Evolutionary conservation across 2,888 invertebrate genomes (phyloP), one percentile per base, ranked within the genome.

Genomic region (Adelphocoris suturalis): DNA sequence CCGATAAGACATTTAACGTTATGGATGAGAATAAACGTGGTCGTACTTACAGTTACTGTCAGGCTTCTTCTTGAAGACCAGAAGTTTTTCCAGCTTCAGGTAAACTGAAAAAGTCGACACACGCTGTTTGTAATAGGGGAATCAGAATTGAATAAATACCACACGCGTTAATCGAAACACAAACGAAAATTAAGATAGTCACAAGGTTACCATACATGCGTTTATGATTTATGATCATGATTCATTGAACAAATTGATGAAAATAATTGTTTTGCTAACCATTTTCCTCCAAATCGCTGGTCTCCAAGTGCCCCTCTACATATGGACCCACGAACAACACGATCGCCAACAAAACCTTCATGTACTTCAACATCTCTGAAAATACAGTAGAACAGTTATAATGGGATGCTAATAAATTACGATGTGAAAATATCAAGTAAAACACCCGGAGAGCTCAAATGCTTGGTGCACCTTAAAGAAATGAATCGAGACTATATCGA

Each of bases 231-330:
- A 37, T 37, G 37, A 37, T 37, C 37, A 37, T 4, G 37, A n/a
- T 37, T 37, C 7, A 37, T 37, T 37, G 7, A 37, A 7, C 7
- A 37, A 2, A 37, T 37, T 4, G 37, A 37, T 37, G 37, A 37
- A 37, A 37, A 37, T 37, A 4, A 2, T 37, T 37, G 37, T 37
- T 23, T 23, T 78, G 16, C 86, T 86, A 9, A 86, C 86, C 47
- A 19, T n/a, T 75, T 0, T 86, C 86, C 23, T 86, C 86, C 19
- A 86, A 75, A 47, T 86, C 86, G 75, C 75, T 75, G 13, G 86
- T 86, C 68, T 85, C 75, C 27, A 85, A 14, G 12, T 85, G 61
- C 11, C 27, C 61, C 2, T 23, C 14, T 14, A 47, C 75, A 19
- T 47, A 75, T 0, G 86, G 75, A 2, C 23, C 86, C 61, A 85